Base-by-base conservation (phyloP, 2,113 vertebrate genomes). In the Dipodomys ordii region DNA sequence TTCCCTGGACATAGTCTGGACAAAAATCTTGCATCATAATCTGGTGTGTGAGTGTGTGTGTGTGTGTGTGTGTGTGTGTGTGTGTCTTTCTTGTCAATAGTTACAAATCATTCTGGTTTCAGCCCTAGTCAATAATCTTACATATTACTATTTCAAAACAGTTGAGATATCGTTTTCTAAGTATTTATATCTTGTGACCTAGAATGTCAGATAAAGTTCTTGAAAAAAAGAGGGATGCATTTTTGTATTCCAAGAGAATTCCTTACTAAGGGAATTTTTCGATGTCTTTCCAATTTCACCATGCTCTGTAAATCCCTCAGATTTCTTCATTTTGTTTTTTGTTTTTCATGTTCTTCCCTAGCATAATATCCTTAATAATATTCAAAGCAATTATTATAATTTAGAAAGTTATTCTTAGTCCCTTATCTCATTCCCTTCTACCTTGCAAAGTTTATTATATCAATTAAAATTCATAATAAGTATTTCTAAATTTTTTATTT, bases 391-490 rank as follows among this genome's bases (percentile, higher is more conserved):
- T 91, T 87, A 68, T 74, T 73, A 46, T 20, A 57, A 76, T 72
- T 96, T 74, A 73, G 76, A 82, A 94, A 94, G 88, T 53, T 27
- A 88, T 81, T 84, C 84, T 39, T 79, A 0, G 35, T 81, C 13
- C 11, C 30, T 60, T 71, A 71, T 67, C 23, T 62, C 32, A 72
- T 65, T 78, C n/a, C 5, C 15, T 78, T 83, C 30, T n/a, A n/a
- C 44, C 19, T 18, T 35, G 0, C 4, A 57, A 60, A 68, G 22
- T 27, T 80, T 79, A 73, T 90, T 92, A 13, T 71, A 76, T 65
- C 28, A 71, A 62, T 2, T 67, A 1, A 6, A 83, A 46, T 68
- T 60, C 9, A 30, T 28, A 30, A n/a, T 15, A 68, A 9, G 13
- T 23, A 2, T 83, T 82, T 49, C 30, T 64, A 82, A 90, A 92